Evolutionary conservation across 2,797 vertebrate genomes (phyloP).

Genomic region (Galago senegalensis): DNA sequence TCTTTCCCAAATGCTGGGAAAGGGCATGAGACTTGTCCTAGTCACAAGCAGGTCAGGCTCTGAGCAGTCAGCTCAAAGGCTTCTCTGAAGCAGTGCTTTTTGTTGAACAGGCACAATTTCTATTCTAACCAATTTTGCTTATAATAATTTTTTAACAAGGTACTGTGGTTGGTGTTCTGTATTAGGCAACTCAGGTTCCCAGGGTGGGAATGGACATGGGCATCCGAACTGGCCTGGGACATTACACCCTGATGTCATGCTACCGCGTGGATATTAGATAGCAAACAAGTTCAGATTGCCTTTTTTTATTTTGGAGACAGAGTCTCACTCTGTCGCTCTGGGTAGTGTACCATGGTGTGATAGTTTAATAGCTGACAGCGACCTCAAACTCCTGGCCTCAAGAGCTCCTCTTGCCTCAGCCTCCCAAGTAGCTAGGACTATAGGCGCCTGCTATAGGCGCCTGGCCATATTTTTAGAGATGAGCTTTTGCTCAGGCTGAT

Average conservation of each 20-base stretch:
- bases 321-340: too few relatives aligned
- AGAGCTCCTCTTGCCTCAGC: too few relatives aligned
- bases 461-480: too few relatives aligned
- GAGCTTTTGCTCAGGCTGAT: too few relatives aligned
- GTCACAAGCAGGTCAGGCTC: conserved; percentile 23
- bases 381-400: too few relatives aligned
- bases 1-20: neutral
- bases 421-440: too few relatives aligned
- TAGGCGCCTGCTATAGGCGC: too few relatives aligned
- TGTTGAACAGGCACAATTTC: neutral
- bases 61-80: neutral
- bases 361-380: too few relatives aligned
- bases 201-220: neutral
- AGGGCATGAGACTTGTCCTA: neutral
- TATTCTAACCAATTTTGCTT: conserved; percentile 23
- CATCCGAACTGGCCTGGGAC: neutral
- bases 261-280: neutral
- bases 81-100: neutral
- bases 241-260: neutral
- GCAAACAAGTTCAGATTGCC: neutral
- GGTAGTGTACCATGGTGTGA: too few relatives aligned
- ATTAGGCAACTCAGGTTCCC: neutral
- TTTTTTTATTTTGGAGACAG: neutral
- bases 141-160: neutral
- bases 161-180: neutral